Percentiles rank a stretch among this genome's conserved stretches.
These are phyloP conservation scores for Lasioglossum villosulum DNA, from an alignment of 2,888 invertebrate species.

Conservation along the genomic window DNA sequence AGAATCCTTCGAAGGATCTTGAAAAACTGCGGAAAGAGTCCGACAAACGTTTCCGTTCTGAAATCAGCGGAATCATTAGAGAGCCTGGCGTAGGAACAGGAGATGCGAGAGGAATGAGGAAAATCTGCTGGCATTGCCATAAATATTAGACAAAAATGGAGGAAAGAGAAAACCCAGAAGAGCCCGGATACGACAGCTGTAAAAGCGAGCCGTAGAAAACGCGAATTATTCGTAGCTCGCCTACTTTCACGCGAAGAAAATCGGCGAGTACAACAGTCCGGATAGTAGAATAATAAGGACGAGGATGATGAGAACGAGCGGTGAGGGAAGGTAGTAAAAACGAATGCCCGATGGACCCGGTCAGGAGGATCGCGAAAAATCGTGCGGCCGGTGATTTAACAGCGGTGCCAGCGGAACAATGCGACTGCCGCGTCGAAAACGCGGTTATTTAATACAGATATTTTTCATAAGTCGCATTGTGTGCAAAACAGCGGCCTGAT, in stretches of 20 bases:
- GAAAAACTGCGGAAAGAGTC: background rate
- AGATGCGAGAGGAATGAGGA: background rate
- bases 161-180: background rate
- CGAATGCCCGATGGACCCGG: background rate
- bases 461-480: constrained; percentile 71
- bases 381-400: constrained; percentile 39
- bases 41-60: background rate
- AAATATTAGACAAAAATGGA: background rate
- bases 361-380: background rate
- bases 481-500: constrained; percentile 55
- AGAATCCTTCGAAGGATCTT: background rate
- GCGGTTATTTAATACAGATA: constrained; percentile 65
- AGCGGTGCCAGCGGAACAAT: constrained; percentile 41
- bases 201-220: background rate
- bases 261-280: background rate
- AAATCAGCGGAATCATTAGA: background rate
- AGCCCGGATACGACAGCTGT: background rate
- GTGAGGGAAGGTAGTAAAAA: background rate
- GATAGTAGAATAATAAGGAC: background rate
- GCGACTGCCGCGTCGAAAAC: constrained; percentile 46
- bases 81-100: background rate
- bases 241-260: background rate
- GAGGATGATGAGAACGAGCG: background rate
- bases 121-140: background rate
- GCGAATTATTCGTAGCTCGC: background rate